These are phyloP conservation scores for Cryptomyrus ogoouensis DNA, from an alignment of 2,113 vertebrate genomes.

Conservation along the genomic window DNA sequence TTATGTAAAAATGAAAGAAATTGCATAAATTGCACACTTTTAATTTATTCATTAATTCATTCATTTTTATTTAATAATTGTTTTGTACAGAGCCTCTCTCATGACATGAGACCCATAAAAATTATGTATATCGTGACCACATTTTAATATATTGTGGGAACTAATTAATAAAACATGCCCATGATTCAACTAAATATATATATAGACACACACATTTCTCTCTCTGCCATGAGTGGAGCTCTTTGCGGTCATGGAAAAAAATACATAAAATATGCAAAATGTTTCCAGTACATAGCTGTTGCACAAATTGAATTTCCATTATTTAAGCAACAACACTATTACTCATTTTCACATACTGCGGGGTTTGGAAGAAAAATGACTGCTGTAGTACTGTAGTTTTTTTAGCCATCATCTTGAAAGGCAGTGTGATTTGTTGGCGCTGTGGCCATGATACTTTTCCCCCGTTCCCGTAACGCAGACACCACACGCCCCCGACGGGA, in stretches of 20 bases:
- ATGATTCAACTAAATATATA: background rate
- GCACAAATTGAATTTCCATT: background rate
- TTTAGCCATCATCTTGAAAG: background rate
- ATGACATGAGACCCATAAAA: background rate
- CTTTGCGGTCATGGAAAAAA: background rate
- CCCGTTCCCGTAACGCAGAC: constrained; percentile 56
- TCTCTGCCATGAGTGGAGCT: background rate
- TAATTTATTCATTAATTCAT: background rate
- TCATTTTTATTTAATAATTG: background rate
- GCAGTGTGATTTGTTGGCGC: background rate
- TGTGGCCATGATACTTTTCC: background rate
- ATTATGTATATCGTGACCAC: background rate
- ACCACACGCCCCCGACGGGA: constrained; percentile 79
- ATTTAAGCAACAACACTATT: background rate
- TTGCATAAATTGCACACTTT: background rate
- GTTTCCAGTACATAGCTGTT: background rate
- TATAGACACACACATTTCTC: background rate
- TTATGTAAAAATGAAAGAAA: background rate
- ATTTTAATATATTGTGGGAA: background rate
- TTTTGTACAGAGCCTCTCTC: background rate
- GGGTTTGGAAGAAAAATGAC: background rate
- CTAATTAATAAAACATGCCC: background rate
- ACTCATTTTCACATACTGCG: background rate
- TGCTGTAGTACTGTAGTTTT: background rate
- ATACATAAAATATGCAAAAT: background rate